phyloP scores from a whole-genome alignment of 2,888 invertebrate genomes.

The Idaea dimidiata region DNA sequence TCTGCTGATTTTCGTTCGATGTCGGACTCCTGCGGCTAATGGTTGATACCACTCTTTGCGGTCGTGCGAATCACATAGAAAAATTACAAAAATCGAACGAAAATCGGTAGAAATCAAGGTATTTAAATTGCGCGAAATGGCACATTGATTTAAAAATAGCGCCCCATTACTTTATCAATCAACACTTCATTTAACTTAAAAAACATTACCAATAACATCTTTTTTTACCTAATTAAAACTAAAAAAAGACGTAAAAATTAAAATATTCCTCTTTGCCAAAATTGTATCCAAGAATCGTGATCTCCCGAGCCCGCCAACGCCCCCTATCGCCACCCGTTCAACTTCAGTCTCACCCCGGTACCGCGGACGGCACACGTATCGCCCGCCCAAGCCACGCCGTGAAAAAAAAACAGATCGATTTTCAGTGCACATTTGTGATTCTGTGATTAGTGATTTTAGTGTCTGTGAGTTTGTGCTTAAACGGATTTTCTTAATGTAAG shows the following conservation, averaged over 20 bases:
- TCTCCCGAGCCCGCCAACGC: constrained; percentile 17
- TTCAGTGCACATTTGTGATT: constrained; percentile 25
- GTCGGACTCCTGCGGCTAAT: no score
- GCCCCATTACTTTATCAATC: no score
- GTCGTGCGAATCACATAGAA: no score
- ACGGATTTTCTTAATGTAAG: constrained; percentile 25
- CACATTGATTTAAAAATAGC: no score
- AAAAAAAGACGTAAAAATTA: not conserved
- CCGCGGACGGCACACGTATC: constrained; percentile 22
- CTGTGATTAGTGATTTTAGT: constrained; percentile 16
- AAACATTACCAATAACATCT: no score
- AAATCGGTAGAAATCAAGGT: no score
- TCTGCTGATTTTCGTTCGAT: no score
- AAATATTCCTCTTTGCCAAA: not conserved
- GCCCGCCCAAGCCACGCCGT: constrained; percentile 14
- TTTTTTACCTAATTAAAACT: not conserved
- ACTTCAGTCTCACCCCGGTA: constrained; percentile 24
- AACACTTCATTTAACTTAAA: no score
- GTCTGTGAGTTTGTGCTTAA: constrained; percentile 21
- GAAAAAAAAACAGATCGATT: constrained; percentile 29
- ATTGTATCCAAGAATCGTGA: not conserved
- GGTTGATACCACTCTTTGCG: no score
- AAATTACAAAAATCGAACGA: no score
- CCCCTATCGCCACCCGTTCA: constrained; percentile 26
- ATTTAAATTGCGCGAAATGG: no score